Evolutionary conservation across 64 coral and sea anemone species (phyloP), one percentile per base, ranked within the genome.

Genomic region (Stylophora pistillata): DNA sequence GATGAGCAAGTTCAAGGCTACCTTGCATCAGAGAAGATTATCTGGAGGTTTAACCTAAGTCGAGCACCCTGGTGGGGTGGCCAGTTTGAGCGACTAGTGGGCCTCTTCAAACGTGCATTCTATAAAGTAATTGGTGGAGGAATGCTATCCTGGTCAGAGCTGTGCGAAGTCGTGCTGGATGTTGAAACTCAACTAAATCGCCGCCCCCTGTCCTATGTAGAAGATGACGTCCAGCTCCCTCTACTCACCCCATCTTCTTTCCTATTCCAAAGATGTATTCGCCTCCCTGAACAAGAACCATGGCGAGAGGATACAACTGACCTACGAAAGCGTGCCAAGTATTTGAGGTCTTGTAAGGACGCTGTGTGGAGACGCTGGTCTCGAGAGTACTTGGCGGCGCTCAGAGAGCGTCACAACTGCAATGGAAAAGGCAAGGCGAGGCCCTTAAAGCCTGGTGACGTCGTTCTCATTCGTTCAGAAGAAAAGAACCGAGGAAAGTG

Each of bases 51-150:
- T 20, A 93, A 91, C 15, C 58, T 85, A 65, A 91, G 79, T 59
- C 79, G 55, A 52, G 79, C 80, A 27, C 80, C 58, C 2, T 93
- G 77, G 78, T 89, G 60, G 86, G 91, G 91, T 17, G 91, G 91
- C 53, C 91, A 88, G 25, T 93, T 88, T 27, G 85, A 93, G 56
- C 76, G 91, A 17, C 65, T 93, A 14, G 69, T 87, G 58, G 85
- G 78, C 34, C 56, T 89, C 7, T 78, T 93, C 31, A 93, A 93
- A 33, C 53, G 17, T 2, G 66, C 86, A 17, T 93, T 89, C 62
- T 83, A 76, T 72, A n/a, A n/a, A n/a, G n/a, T n/a, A n/a, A n/a
- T n/a, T n/a, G n/a, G n/a, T n/a, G n/a, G n/a, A n/a, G n/a, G n/a
- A n/a, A n/a, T n/a, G n/a, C n/a, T n/a, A n/a, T n/a, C n/a, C n/a